Conservation (phyloP, 2,888 invertebrate species). For the Coenonympha glycerion region DNA sequence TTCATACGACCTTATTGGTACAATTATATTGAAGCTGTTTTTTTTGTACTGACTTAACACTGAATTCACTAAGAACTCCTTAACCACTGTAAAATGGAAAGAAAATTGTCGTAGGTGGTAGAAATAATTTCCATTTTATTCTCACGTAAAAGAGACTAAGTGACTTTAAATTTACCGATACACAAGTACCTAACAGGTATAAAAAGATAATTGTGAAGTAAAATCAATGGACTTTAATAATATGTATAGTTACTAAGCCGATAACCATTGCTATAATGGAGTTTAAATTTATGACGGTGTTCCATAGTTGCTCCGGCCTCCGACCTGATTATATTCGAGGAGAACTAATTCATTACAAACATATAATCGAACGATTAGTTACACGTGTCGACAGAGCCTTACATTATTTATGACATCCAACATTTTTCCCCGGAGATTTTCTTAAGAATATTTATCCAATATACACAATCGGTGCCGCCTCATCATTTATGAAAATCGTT, state of each 20-base stretch:
- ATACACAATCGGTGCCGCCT: slow-evolving; percentile 71
- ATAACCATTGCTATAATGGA: slow-evolving; percentile 17
- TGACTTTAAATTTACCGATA: slow-evolving; percentile 1
- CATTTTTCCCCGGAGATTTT: slow-evolving; percentile 60
- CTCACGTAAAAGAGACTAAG: neutral
- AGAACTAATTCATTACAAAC: slow-evolving; percentile 36
- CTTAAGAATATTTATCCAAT: slow-evolving; percentile 71
- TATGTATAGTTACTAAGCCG: slow-evolving; percentile 7
- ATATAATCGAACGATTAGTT: slow-evolving; percentile 63
- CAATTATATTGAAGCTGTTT: no score
- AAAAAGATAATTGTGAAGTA: slow-evolving; percentile 8
- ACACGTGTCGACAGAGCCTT: slow-evolving; percentile 65
- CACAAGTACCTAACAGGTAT: slow-evolving; percentile 3
- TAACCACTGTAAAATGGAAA: no score
- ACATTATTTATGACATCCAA: slow-evolving; percentile 59
- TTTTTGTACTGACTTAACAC: no score
- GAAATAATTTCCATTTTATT: no score
- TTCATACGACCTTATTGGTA: no score
- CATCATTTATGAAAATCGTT: slow-evolving; percentile 74
- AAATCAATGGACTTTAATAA: slow-evolving; percentile 12
- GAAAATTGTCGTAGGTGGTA: no score
- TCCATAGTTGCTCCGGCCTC: slow-evolving; percentile 14
- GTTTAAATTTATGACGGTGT: slow-evolving; percentile 22
- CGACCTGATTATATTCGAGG: slow-evolving; percentile 25
- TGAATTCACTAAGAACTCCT: no score